Base-by-base conservation (phyloP, 2,888 invertebrate genomes). In the Parnassius apollo region DNA sequence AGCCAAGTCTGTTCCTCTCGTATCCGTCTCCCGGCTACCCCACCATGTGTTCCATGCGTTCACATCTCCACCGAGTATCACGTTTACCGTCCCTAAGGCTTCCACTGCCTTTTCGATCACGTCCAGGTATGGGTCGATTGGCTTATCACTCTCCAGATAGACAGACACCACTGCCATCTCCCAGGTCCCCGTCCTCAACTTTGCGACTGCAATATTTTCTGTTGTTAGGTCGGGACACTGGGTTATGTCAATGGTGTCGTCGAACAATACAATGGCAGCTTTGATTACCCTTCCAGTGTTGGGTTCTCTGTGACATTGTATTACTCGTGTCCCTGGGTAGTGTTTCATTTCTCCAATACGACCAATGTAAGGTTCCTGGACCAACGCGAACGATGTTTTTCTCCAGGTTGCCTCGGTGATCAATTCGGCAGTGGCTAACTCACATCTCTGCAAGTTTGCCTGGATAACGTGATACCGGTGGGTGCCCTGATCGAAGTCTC, bases 31-130 rank as follows among this genome's bases (percentile, higher is more conserved):
- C 4, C 46, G 18, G 11, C 56, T 56, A 9, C 48, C 56, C 56
- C 56, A 56, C 56, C 56, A 56, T 7, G n/a, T 46, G 45, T 45
- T 67, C 57, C 62, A 62, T 1, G 64, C 65, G 22, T 66, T 67
- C 13, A 61, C 58, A 46, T 67, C 67, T 13, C 67, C 65, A 42
- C 64, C 64, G 2, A 65, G 13, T 4, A 67, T 48, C 0, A 67
- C 46, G 2, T 46, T 25, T 10, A 1, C 55, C 13, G 46, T 46
- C 1, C 46, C 25, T 8, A 48, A 25, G 10, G 4, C 18, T 7
- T 22, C 11, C 49, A 46, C 12, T 8, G 52, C 42, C 12, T 2
- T 25, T 12, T 7, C n/a, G 22, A 56, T 56, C 25, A 1, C 10
- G 46, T 56, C 46, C 56, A 56, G 45, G 25, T 64, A 57, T 10